Evolutionary conservation across 2,888 invertebrate species (phyloP), one percentile per base, ranked within the genome.

Genomic region (Drosophila gaucha): DNA sequence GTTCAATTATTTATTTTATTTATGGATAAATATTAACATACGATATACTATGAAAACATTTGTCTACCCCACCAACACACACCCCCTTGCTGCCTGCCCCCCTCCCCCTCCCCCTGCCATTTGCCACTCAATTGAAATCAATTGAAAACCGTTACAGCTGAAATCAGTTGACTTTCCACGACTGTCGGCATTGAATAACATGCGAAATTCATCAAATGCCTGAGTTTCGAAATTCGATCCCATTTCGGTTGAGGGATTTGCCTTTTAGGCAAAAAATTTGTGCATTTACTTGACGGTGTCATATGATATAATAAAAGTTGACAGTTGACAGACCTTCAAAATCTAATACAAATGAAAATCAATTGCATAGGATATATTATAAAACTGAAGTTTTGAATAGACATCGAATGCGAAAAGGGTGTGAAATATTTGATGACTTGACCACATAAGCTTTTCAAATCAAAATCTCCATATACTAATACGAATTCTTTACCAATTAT

Each of bases 141-240:
- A 84, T 84, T 84, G 78, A 79, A 68, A 56, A 60, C 78, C 58
- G 50, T 75, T 73, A 62, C 65, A 67, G 77, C 64, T 74, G 62
- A 78, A 86, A 73, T 84, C 86, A 69, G 69, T 77, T 78, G 62
- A 54, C 22, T 55, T 58, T 49, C 39, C 36, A 51, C 55, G 38
- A 16, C 30, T 5, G 55, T 41, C 49, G 55, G 66, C 67, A 79
- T 77, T 77, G 74, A 71, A 67, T 74, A 60, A 76, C 78, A 64
- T 55, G 62, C 54, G 49, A 51, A 78, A 68, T 87, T 78, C 58
- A 62, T 72, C 26, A 62, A 71, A 71, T 74, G 46, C 57, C 62
- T 76, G 63, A 38, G 77, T 56, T 43, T 80, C 36, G 65, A 56
- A 56, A 75, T 54, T 18, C 30, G 52, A 70, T 60, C 14, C 43